phyloP scores from a whole-genome alignment of 2,113 vertebrate genomes.

The Austrofundulus limnaeus region DNA sequence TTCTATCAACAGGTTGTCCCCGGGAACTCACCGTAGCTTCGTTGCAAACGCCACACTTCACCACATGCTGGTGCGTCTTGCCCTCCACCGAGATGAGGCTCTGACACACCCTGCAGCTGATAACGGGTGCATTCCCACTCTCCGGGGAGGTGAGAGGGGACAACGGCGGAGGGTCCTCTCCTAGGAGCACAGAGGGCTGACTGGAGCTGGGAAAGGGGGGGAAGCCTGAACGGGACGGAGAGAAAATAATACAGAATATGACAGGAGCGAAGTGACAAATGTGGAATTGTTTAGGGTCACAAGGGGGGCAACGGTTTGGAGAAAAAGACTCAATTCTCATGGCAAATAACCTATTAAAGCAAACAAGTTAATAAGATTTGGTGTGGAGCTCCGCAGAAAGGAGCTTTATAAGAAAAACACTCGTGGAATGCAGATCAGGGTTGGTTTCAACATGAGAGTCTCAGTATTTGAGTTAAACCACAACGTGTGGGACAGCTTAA shows the following conservation, averaged over 20 bases:
- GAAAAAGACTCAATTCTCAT: slow-evolving; percentile 47
- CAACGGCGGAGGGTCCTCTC: slow-evolving; percentile 90
- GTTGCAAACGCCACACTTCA: slow-evolving; percentile 92
- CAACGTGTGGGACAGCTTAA: background rate
- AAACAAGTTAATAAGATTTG: slow-evolving; percentile 76
- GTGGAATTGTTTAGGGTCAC: slow-evolving; percentile 28
- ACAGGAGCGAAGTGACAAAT: slow-evolving; percentile 11
- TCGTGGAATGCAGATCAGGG: slow-evolving; percentile 62
- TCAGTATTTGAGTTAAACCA: slow-evolving; percentile 7
- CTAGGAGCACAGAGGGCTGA: slow-evolving; percentile 85
- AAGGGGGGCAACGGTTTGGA: slow-evolving; percentile 20
- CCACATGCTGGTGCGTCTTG: slow-evolving; percentile 94
- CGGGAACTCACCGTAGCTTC: slow-evolving; percentile 85
- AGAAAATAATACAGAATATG: background rate
- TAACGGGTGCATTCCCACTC: slow-evolving; percentile 88
- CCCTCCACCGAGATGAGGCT: slow-evolving; percentile 91
- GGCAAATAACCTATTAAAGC: slow-evolving; percentile 43
- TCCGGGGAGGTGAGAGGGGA: slow-evolving; percentile 90
- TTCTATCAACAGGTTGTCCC: background rate
- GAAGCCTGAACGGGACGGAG: slow-evolving; percentile 73
- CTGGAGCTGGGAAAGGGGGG: slow-evolving; percentile 81
- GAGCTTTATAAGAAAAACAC: slow-evolving; percentile 64
- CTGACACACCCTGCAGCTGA: slow-evolving; percentile 91
- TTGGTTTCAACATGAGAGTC: slow-evolving; percentile 22
- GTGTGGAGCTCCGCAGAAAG: slow-evolving; percentile 67